Base-by-base conservation (phyloP, 2,888 invertebrate species). In the Drosophila tanythrix region DNA sequence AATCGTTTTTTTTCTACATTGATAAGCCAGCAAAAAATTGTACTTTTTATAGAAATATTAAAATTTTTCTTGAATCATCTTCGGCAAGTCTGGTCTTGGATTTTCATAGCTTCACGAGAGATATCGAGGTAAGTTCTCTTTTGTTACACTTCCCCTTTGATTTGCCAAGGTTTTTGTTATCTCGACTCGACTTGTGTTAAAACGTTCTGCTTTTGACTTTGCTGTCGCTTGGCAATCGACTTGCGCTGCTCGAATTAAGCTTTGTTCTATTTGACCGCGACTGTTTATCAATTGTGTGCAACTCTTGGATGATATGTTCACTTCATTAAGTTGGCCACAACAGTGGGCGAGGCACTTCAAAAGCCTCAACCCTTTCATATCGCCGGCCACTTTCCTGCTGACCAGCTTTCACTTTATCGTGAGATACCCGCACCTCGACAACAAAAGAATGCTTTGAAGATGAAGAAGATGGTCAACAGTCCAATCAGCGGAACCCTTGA, bases 241-340 rank as follows among this genome's bases (percentile, higher is more conserved):
- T 7, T 46, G 29, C 29, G 21, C 35, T 48, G 53, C 33, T 38
- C 36, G 29, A 71, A 40, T 35, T 43, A 35, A 71, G 59, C 73
- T 48, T 61, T 63, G 74, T 65, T 40, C 57, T 53, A 31, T 46
- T 78, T 63, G 46, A 36, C 38, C 31, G 33, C 31, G 43, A 27
- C 59, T 63, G 66, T 58, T 64, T 77, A 65, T 81, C 74, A 79
- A 82, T 79, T 38, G 21, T 64, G 74, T 52, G 46, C 56, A 61
- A 43, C 80, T 79, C 51, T 62, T 58, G 21, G 52, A 65, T 81
- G 89, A 83, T 87, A 81, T 87, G 89, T 89, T 70, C 89, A 89
- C 89, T 83, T 89, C 83, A 83, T 83, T 83, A 77, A 72, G 78
- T 74, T 81, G 61, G 68, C 87, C 89, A 86, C 89, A 72, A 68